Evolutionary conservation across 2,797 vertebrate genomes (phyloP).

Genomic region (Characodon lateralis): DNA sequence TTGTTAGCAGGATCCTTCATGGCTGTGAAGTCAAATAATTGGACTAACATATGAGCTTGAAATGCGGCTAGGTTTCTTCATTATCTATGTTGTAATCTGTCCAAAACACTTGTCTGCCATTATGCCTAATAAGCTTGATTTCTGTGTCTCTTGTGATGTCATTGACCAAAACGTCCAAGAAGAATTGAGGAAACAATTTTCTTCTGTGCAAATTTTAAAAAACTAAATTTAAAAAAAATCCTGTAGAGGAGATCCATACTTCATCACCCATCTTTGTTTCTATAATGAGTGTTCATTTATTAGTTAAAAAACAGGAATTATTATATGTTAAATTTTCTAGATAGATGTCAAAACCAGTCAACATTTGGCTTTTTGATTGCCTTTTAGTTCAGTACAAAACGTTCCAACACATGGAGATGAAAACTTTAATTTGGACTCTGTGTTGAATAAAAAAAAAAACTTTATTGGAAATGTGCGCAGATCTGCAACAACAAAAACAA

Average conservation of each 20-base stretch:
- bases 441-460: slow-evolving; percentile 6
- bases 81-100: neutral
- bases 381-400: neutral
- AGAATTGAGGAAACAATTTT: too few relatives aligned
- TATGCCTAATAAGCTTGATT: too few relatives aligned
- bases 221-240: too few relatives aligned
- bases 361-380: neutral
- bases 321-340: neutral
- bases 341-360: neutral
- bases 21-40: neutral
- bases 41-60: neutral
- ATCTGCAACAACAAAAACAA: neutral
- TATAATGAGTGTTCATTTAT: neutral
- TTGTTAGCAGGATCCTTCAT: too few relatives aligned
- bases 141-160: too few relatives aligned
- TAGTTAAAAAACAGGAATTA: neutral
- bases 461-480: slow-evolving; percentile 12
- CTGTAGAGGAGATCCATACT: too few relatives aligned
- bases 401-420: neutral
- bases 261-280: neutral
- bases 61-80: neutral
- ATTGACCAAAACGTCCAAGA: too few relatives aligned
- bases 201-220: too few relatives aligned
- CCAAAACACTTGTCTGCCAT: too few relatives aligned
- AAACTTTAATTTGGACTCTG: neutral